These are phyloP conservation scores for Bos indicus DNA, from an alignment of 2,113 vertebrate species.

Conservation along the genomic window DNA sequence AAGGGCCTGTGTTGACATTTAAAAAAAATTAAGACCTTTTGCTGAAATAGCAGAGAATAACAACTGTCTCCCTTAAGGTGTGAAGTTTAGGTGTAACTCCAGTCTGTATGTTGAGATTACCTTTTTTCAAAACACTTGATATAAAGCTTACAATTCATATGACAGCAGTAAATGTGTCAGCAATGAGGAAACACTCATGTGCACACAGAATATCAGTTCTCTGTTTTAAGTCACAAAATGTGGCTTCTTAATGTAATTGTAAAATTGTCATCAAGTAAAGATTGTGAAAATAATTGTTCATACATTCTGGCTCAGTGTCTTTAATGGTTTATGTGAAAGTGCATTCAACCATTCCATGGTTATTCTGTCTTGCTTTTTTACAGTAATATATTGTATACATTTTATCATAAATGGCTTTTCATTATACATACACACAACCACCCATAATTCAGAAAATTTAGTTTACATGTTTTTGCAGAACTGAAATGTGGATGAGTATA, in stretches of 20 bases:
- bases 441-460: background rate
- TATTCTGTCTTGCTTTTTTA: background rate
- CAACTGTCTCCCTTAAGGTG: background rate
- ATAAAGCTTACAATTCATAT: background rate
- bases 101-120: background rate
- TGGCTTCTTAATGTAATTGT: background rate
- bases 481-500: background rate
- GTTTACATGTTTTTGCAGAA: conserved; percentile 18
- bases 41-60: conserved; percentile 2
- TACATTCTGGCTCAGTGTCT: background rate
- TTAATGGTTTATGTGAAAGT: background rate
- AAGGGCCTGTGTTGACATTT: conserved; percentile 4
- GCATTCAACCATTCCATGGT: background rate
- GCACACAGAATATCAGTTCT: background rate
- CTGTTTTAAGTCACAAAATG: conserved; percentile 1
- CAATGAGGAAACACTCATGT: background rate
- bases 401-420: background rate
- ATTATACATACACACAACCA: background rate
- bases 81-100: background rate
- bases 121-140: conserved; percentile 6
- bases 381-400: background rate
- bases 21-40: background rate
- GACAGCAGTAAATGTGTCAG: background rate
- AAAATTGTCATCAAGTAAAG: background rate
- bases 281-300: conserved; percentile 11